Percentiles rank a stretch among this genome's conserved stretches.
phyloP scores from a whole-genome alignment of 2,888 invertebrate genomes.

The Acrobasis repandana region DNA sequence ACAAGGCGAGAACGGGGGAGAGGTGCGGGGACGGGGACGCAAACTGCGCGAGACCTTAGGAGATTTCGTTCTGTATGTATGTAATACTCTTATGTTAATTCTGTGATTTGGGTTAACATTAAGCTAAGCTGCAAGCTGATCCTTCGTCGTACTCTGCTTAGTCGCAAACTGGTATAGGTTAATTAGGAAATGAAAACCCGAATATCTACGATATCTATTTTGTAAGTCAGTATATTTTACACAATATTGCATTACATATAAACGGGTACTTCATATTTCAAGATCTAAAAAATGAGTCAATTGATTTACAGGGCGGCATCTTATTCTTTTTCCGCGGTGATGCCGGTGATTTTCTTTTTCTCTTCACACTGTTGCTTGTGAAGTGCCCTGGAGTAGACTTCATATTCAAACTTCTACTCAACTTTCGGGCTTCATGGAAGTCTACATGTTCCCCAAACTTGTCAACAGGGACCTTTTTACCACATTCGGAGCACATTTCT shows the following conservation, averaged over 20 bases:
- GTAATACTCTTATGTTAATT: too few relatives aligned
- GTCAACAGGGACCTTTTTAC: conserved; percentile 81
- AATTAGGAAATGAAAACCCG: too few relatives aligned
- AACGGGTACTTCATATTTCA: background rate
- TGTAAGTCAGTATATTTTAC: background rate
- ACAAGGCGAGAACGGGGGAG: too few relatives aligned
- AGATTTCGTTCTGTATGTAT: too few relatives aligned
- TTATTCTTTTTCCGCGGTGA: conserved; percentile 66
- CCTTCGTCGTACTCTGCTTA: too few relatives aligned
- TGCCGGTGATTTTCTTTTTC: conserved; percentile 57
- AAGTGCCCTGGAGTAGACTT: conserved; percentile 39
- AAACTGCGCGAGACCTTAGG: too few relatives aligned
- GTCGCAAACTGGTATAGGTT: too few relatives aligned
- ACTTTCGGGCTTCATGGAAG: conserved; percentile 91
- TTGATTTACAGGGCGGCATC: conserved; percentile 61
- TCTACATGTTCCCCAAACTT: conserved; percentile 90
- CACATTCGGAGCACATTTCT: conserved; percentile 87
- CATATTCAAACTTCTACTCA: conserved; percentile 86
- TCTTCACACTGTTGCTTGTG: conserved; percentile 50
- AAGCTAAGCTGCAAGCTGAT: too few relatives aligned
- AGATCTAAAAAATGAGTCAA: conserved; percentile 66
- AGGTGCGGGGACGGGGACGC: too few relatives aligned
- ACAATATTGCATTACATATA: background rate
- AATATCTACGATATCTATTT: too few relatives aligned
- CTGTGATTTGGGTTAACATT: too few relatives aligned